Conservation (phyloP, 2,888 invertebrate species). For the Hyppa rectilinea region DNA sequence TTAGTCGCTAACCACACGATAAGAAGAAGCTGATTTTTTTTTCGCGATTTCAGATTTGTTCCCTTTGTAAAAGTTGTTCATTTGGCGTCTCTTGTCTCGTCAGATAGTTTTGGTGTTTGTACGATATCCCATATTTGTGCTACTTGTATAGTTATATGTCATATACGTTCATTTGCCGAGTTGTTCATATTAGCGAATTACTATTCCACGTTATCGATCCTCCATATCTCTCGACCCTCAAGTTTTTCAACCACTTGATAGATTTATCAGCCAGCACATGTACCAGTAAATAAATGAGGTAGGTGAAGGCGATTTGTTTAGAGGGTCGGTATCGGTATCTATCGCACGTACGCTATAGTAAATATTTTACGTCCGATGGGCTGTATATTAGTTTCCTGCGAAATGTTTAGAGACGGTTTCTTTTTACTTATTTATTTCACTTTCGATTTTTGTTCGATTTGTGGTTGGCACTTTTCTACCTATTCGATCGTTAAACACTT, state of each 20-base stretch:
- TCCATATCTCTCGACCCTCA: constrained; percentile 1
- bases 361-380: constrained; percentile 51
- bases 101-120: too few species aligned
- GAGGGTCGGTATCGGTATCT: constrained; percentile 38
- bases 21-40: too few species aligned
- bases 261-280: constrained; percentile 33
- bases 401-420: constrained; percentile 33
- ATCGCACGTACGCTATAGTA: constrained; percentile 42
- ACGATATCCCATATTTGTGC: too few species aligned
- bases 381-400: constrained; percentile 43
- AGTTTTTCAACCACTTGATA: constrained; percentile 27
- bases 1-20: too few species aligned
- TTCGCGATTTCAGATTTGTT: too few species aligned
- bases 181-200: too few species aligned
- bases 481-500: neutral
- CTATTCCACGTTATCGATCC: constrained; percentile 3
- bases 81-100: neutral
- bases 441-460: constrained; percentile 2
- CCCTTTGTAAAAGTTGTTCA: too few species aligned
- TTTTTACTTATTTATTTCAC: constrained; percentile 38
- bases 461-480: neutral
- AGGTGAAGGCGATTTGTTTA: constrained; percentile 44
- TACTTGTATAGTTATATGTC: too few species aligned
- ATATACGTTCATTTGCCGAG: too few species aligned
- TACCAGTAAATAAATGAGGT: constrained; percentile 39